Conservation (phyloP, 37 sponge, comb jelly and placozoan species). For the Bolinopsis microptera region DNA sequence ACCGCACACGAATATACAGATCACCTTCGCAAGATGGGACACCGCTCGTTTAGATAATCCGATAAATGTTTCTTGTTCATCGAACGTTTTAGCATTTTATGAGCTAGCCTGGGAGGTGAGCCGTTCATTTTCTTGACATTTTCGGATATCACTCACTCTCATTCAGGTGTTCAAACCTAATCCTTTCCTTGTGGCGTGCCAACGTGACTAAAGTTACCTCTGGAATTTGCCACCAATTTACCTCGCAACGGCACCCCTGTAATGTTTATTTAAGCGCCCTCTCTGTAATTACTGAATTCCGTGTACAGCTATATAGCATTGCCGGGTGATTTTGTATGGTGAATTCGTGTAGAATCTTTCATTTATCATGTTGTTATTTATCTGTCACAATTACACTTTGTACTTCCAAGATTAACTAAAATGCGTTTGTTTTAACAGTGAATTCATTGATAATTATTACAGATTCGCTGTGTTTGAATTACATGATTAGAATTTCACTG, state of each 20-base stretch:
- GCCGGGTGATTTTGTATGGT: neutral
- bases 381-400: neutral
- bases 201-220: neutral
- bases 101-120: neutral
- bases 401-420: no score
- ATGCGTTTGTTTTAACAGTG: neutral
- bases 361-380: neutral
- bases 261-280: neutral
- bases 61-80: constrained; percentile 62
- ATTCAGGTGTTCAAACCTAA: neutral
- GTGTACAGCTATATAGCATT: neutral
- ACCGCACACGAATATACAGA: neutral
- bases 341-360: neutral
- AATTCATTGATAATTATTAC: neutral
- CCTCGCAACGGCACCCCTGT: neutral
- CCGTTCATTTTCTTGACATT: neutral
- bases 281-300: neutral
- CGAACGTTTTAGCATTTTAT: neutral
- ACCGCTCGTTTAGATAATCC: constrained; percentile 56
- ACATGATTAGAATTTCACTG: neutral
- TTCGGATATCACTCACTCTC: neutral
- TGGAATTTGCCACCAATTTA: neutral
- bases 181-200: neutral
- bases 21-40: constrained; percentile 56
- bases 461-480: neutral